Conservation (phyloP, 2,888 invertebrate species). For the Morpho helenor region DNA sequence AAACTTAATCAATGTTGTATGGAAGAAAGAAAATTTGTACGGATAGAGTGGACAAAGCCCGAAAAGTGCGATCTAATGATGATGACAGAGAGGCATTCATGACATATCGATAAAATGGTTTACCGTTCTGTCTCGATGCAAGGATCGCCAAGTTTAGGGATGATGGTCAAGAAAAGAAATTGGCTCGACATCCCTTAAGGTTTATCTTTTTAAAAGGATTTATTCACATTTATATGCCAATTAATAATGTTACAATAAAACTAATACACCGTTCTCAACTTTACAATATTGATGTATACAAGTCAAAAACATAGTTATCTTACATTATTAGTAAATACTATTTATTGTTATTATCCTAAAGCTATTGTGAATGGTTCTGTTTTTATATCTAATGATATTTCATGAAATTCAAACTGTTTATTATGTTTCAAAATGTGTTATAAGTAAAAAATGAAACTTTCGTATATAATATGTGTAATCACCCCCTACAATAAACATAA, state of each 20-base stretch:
- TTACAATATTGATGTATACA: conserved; percentile 76
- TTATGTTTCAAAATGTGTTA: conserved; percentile 37
- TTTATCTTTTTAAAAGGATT: conserved; percentile 65
- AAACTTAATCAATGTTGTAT: conserved; percentile 40
- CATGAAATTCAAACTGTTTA: conserved; percentile 49
- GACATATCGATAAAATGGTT: conserved; percentile 76
- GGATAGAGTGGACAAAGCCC: conserved; percentile 64
- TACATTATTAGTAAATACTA: conserved; percentile 70
- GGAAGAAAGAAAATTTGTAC: conserved; percentile 49
- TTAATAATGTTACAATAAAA: conserved; percentile 69
- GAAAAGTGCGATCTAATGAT: conserved; percentile 74
- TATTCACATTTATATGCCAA: conserved; percentile 76
- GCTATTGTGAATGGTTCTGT: conserved; percentile 72
- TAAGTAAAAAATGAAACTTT: conserved; percentile 26
- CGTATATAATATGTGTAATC: conserved; percentile 33
- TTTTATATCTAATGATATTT: conserved; percentile 55
- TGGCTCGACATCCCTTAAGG: conserved; percentile 57
- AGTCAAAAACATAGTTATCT: conserved; percentile 77
- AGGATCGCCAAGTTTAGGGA: conserved; percentile 66
- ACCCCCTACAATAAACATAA: conserved; percentile 56
- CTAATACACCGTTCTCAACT: conserved; percentile 70
- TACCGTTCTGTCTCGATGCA: conserved; percentile 74
- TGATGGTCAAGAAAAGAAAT: conserved; percentile 64
- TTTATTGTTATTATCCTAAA: conserved; percentile 75
- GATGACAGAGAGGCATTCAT: conserved; percentile 77